Evolutionary conservation across 2,113 vertebrate genomes (phyloP).

Genomic region (Sorex fumeus): DNA sequence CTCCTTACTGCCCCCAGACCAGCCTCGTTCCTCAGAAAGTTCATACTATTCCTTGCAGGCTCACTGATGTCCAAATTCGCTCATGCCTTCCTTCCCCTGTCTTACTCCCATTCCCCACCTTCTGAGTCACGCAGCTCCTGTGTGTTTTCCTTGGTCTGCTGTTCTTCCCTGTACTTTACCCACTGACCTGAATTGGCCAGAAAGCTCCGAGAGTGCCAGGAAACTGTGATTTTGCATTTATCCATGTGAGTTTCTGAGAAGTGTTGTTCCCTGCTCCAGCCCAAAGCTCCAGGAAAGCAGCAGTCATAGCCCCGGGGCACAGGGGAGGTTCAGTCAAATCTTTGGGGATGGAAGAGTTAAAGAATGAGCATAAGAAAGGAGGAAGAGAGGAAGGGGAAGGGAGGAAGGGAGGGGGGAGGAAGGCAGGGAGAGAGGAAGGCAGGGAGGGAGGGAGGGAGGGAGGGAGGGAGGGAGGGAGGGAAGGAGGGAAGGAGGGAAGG

Average conservation of each 20-base stretch:
- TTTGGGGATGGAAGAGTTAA: not conserved
- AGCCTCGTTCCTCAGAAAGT: not conserved
- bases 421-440: no score
- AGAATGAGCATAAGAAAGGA: not conserved
- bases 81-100: not conserved
- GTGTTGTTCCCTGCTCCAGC: not conserved
- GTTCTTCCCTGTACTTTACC: not conserved
- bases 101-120: not conserved
- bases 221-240: not conserved
- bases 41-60: not conserved
- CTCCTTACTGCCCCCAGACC: not conserved
- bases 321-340: not conserved
- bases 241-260: not conserved
- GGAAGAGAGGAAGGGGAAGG: no score
- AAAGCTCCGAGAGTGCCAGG: not conserved
- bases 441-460: no score
- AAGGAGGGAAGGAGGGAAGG: no score
- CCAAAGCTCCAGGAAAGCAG: not conserved
- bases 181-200: no score
- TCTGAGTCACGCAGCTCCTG: not conserved
- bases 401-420: no score
- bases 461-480: no score
- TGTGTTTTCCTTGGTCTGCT: not conserved
- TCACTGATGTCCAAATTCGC: fast-evolving
- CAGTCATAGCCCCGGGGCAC: not conserved